Conservation (phyloP, 2,113 vertebrate species). For the Typhlomys cinereus region DNA sequence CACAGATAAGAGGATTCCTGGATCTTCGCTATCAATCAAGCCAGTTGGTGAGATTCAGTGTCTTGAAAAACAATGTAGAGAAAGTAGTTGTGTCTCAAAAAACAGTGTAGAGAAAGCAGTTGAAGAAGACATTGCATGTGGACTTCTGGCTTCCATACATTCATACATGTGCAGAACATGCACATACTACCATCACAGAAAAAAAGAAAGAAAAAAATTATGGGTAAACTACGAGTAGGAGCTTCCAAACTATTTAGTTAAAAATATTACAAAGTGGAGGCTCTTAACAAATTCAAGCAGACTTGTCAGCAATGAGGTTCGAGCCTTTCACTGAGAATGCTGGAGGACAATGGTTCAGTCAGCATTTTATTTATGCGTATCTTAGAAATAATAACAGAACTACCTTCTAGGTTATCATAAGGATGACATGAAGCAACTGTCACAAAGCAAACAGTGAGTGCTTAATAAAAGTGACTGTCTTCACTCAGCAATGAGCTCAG, state of each 20-base stretch:
- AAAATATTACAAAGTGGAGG: not conserved
- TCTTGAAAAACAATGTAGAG: too few relatives aligned
- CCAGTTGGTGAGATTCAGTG: too few relatives aligned
- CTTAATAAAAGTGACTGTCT: not conserved
- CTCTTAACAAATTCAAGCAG: not conserved
- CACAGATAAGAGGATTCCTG: too few relatives aligned
- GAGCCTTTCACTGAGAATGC: rapidly evolving
- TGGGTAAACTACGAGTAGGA: not conserved
- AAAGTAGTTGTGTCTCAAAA: too few relatives aligned
- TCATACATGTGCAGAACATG: too few relatives aligned
- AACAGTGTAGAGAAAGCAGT: too few relatives aligned
- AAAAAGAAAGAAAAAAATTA: not conserved
- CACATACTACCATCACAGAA: not conserved
- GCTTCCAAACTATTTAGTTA: not conserved
- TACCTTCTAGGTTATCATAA: not conserved
- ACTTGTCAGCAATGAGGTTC: not conserved
- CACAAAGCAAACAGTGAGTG: not conserved
- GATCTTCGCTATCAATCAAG: too few relatives aligned
- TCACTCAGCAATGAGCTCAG: not conserved
- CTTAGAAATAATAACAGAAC: not conserved
- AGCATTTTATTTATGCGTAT: not conserved
- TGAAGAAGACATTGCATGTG: too few relatives aligned
- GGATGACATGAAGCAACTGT: not conserved
- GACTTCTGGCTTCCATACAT: too few relatives aligned
- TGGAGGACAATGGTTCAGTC: not conserved